Evolutionary conservation across 2,888 invertebrate genomes (phyloP).

Genomic region (Drosophila tripunctata): DNA sequence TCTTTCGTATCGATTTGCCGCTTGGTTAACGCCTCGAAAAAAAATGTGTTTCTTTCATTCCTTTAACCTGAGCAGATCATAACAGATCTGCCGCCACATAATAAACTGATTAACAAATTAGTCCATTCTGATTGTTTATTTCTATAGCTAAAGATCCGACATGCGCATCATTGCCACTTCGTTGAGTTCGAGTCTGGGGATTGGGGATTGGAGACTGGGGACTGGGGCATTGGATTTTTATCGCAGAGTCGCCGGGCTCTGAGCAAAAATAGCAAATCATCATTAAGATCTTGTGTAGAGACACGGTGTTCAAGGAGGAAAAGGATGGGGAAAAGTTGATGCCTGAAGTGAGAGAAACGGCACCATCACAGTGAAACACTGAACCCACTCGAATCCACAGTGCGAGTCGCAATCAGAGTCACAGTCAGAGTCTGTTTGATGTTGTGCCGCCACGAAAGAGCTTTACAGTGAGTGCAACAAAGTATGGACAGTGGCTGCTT

Average conservation of each 20-base stretch:
- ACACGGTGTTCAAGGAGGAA: constrained; percentile 2
- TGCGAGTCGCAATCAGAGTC: constrained; percentile 13
- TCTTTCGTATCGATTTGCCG: constrained; percentile 24
- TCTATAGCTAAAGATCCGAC: constrained; percentile 29
- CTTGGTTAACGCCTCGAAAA: constrained; percentile 23
- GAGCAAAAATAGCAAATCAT: constrained; percentile 70
- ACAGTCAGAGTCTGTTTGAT: constrained; percentile 45
- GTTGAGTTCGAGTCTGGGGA: constrained; percentile 14
- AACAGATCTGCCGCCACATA: constrained; percentile 52
- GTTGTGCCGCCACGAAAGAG: constrained; percentile 31
- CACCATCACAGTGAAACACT: constrained; percentile 48
- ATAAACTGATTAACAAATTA: constrained; percentile 76
- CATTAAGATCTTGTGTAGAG: constrained; percentile 57
- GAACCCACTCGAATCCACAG: constrained; percentile 22
- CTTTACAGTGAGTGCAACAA: constrained; percentile 20
- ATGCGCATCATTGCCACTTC: constrained; percentile 46
- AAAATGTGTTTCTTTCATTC: not conserved
- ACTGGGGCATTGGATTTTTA: constrained; percentile 15
- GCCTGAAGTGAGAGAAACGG: constrained; percentile 55
- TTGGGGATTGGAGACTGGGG: constrained; percentile 4
- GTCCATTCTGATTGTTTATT: constrained; percentile 72
- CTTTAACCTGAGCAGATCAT: constrained; percentile 29
- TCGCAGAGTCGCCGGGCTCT: constrained; percentile 22
- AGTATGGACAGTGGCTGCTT: constrained; percentile 38
- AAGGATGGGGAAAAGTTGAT: not conserved